Evolutionary conservation across 2,797 vertebrate species (phyloP), one percentile per base, ranked within the genome.

Genomic region (Petrocephalus schoutedeni): DNA sequence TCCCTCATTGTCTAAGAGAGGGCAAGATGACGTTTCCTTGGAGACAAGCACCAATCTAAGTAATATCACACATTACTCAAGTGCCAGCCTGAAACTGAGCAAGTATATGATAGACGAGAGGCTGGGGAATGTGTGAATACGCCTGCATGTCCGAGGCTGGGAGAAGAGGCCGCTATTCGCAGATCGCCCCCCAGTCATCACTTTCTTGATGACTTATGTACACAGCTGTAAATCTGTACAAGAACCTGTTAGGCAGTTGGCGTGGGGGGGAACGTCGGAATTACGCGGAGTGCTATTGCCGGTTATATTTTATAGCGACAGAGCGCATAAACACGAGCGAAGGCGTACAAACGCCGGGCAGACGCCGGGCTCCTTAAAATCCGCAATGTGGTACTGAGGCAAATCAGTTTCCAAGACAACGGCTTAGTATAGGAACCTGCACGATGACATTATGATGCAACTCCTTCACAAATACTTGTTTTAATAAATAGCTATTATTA

Each of bases 341-440:
- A 53, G 9, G 45, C 45, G 0, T 51, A 9, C 8, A 53, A 53
- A 21, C 45, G 19, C 80, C 4, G 41, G 8, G 19, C 80, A 82
- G 36, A 82, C 7, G 41, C 77, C 4, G 8, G 8, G 19, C 80
- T 4, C 49, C 53, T 36, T 41, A 59, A 61, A 41, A 58, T 41
- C 16, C 85, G 19, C 6, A 58, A 32, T 36, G 61, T 64, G 80
- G n/a, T 9, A 53, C 21, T 51, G 49, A 49, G 41, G 49, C 7
- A 77, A 77, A 83, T 83, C 80, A 83, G 80, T 83, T 83, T 83
- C 80, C 80, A 83, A 83, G 80, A 83, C 80, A 83, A 83, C 80
- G 49, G 80, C 49, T 54, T 54, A 3, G 41, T 54, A 83, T 54
- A 83, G 80, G 49, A 51, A 83, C 80, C 80, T 83, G 80, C 80